Percentiles rank a stretch among this genome's conserved stretches.
Evolutionary conservation across 2,888 invertebrate species (phyloP).

Genomic region (Noctua fimbriata): DNA sequence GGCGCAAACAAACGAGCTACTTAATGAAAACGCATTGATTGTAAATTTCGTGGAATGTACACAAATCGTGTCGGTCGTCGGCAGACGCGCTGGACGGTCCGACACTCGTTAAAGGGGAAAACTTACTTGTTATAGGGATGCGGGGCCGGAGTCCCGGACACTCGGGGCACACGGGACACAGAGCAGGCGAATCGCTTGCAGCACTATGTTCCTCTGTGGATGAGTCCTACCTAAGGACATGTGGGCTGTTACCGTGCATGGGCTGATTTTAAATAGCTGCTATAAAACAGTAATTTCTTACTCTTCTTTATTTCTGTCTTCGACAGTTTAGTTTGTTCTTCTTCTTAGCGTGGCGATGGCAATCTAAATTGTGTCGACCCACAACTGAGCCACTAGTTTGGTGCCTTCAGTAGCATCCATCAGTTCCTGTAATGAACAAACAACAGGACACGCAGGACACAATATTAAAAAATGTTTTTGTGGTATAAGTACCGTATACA

Average conservation of each 20-base stretch:
- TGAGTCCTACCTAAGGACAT: neutral
- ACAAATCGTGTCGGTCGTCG: constrained; percentile 21
- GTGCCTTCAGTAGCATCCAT: neutral
- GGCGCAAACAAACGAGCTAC: neutral
- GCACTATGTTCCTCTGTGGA: neutral
- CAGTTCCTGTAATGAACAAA: neutral
- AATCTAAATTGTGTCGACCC: too few species aligned
- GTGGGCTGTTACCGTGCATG: too few species aligned
- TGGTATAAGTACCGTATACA: too few species aligned
- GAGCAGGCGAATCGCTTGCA: neutral
- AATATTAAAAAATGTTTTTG: too few species aligned
- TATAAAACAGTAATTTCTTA: neutral
- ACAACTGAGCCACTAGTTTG: neutral
- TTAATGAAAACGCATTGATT: constrained; percentile 32
- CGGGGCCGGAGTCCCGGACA: neutral
- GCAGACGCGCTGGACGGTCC: neutral
- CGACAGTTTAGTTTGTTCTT: neutral
- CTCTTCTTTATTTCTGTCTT: too few species aligned
- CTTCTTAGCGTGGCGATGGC: too few species aligned
- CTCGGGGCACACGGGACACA: neutral
- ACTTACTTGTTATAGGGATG: constrained; percentile 43
- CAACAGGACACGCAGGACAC: neutral
- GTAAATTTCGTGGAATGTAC: constrained; percentile 23
- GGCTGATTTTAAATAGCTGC: neutral
- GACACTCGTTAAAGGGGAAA: constrained; percentile 23